Conservation (phyloP, 1,140 invertebrate species). For the Drosophila arawakana region DNA sequence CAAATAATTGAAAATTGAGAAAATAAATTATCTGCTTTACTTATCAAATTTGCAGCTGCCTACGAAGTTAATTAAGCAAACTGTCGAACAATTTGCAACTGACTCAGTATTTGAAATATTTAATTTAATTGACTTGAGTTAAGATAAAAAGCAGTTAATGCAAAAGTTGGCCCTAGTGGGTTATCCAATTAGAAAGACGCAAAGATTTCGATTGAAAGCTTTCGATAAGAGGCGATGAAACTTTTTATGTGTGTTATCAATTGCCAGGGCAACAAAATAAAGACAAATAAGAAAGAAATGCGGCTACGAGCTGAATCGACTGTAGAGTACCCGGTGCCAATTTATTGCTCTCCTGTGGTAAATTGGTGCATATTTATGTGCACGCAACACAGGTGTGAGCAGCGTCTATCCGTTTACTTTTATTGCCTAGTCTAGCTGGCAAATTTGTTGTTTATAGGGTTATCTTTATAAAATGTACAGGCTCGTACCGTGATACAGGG, state of each 20-base stretch:
- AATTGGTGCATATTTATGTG: too few relatives aligned
- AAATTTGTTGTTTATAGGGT: too few relatives aligned
- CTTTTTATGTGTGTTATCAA: slow-evolving; percentile 22
- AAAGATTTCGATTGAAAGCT: slow-evolving; percentile 8
- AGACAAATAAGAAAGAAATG: neutral
- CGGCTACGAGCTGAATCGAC: too few relatives aligned
- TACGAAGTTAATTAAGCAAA: slow-evolving; percentile 4
- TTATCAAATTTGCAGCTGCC: slow-evolving; percentile 6
- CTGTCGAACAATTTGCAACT: neutral
- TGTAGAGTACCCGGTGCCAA: too few relatives aligned
- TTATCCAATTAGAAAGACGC: slow-evolving; percentile 16
- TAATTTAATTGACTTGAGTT: neutral
- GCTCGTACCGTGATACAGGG: too few relatives aligned
- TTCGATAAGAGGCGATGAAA: slow-evolving; percentile 24
- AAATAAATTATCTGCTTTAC: neutral
- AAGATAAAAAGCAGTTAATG: slow-evolving; percentile 7
- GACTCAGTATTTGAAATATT: neutral
- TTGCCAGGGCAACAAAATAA: neutral
- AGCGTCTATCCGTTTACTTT: too few relatives aligned
- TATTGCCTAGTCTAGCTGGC: too few relatives aligned
- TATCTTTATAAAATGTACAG: too few relatives aligned
- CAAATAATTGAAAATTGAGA: slow-evolving; percentile 8
- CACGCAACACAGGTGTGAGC: too few relatives aligned
- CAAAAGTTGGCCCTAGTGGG: slow-evolving; percentile 4
- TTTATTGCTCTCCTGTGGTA: too few relatives aligned